These are phyloP conservation scores for Ganaspis brasiliensis DNA, from an alignment of 2,888 invertebrate species.

Conservation along the genomic window DNA sequence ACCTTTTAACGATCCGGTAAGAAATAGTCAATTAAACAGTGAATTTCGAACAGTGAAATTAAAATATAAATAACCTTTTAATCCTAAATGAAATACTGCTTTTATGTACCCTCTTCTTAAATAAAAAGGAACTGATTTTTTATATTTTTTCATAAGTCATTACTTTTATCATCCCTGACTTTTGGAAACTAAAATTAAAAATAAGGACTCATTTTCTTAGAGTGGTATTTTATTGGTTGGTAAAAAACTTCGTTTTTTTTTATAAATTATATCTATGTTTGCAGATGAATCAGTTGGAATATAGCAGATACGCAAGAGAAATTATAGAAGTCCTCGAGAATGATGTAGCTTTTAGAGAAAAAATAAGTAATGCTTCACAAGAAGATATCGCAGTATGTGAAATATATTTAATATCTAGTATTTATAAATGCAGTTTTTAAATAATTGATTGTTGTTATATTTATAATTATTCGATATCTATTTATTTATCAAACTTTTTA, in stretches of 20 bases:
- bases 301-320: slow-evolving; percentile 94
- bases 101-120: too few species aligned
- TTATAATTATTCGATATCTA: slow-evolving; percentile 27
- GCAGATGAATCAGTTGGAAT: slow-evolving; percentile 82
- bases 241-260: too few species aligned
- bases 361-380: slow-evolving; percentile 90
- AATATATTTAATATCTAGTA: slow-evolving; percentile 6
- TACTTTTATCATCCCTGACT: too few species aligned
- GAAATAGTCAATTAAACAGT: not conserved
- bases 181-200: too few species aligned
- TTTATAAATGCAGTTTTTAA: slow-evolving; percentile 19
- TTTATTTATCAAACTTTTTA: too few species aligned
- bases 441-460: slow-evolving; percentile 4
- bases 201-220: too few species aligned
- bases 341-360: slow-evolving; percentile 91
- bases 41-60: not conserved
- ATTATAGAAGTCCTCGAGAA: slow-evolving; percentile 94
- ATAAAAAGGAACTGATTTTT: too few species aligned
- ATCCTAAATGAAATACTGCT: too few species aligned
- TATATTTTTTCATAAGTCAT: too few species aligned
- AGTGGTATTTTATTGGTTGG: too few species aligned
- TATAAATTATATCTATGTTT: not conserved
- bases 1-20: not conserved
- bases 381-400: slow-evolving; percentile 90
- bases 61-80: not conserved